Base-by-base conservation (phyloP, 1,140 invertebrate species). In the Sarcophaga peregrina region DNA sequence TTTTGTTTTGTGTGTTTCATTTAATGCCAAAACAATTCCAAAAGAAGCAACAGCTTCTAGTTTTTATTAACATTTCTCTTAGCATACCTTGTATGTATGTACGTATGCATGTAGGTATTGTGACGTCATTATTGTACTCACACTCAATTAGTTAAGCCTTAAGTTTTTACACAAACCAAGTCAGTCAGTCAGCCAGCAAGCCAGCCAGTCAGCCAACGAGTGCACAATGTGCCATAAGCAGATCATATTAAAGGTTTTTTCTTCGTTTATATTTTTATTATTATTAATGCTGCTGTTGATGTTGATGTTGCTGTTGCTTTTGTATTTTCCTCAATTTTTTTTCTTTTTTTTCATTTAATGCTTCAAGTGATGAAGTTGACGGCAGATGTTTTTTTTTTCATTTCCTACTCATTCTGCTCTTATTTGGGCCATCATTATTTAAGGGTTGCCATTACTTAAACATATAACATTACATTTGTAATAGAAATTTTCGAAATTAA, bases 381-480 rank as follows among this genome's bases (percentile, higher is more conserved):
- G 75, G 75, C 75, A 78, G 75, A 78, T 78, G 75, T 78, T 78
- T 78, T 78, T 50, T 50, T 78, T 78, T 78, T 47, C 75, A 78
- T 78, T 78, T 78, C 75, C 75, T 78, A 52, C 62, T 68, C 62
- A 20, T 68, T 68, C 62, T 68, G 17, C 62, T 68, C 62, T 68
- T 20, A 68, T 68, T 68, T 68, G 62, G 62, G 62, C 62, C 62
- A 68, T 25, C 17, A 68, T 68, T 68, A 68, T 25, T 20, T 68
- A 68, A 68, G 62, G 17, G 62, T 68, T 68, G 62, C 62, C 62
- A 68, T 20, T 5, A 8, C 13, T 15, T 13, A 13, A 58, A 15
- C 54, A 58, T 58, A n/a, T 58, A 58, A 68, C n/a, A 20, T 20
- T 0, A 20, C 20, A 8, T 20, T 52, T 52, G 50, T 13, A 13